A percentile compares a stretch with the other conserved stretches of the same genome.
Evolutionary conservation across 53 echinoderm and acorn worm genomes (phyloP).

Genomic region (Paracentrotus lividus): DNA sequence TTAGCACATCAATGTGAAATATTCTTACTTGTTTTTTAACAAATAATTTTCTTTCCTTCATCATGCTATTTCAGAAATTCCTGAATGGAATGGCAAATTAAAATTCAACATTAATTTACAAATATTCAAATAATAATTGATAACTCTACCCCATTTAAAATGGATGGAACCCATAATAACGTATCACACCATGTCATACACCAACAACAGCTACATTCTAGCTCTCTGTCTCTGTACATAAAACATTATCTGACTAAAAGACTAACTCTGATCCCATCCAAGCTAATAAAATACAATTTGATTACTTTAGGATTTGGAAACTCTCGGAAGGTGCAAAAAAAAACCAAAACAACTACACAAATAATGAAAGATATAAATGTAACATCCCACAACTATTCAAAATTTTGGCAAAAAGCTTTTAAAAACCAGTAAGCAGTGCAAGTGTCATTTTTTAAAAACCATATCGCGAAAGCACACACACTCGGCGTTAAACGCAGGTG

Average conservation of each 20-base stretch:
- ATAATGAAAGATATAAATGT: too few species aligned
- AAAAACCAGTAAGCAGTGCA: too few species aligned
- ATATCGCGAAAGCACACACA: too few species aligned
- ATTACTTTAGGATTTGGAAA: too few species aligned
- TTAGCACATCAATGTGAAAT: not conserved
- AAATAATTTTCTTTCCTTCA: not conserved
- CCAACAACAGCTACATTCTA: not conserved
- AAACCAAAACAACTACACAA: too few species aligned
- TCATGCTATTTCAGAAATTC: not conserved
- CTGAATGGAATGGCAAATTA: slow-evolving; percentile 31
- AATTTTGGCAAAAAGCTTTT: too few species aligned
- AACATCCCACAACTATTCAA: too few species aligned
- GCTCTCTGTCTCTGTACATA: too few species aligned
- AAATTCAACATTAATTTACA: not conserved
- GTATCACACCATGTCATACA: not conserved
- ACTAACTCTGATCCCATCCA: not conserved
- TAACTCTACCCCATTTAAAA: not conserved
- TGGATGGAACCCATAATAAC: not conserved
- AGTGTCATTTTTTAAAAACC: too few species aligned
- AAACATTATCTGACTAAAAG: not conserved
- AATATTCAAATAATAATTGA: not conserved
- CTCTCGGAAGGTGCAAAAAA: not conserved
- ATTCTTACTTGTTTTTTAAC: not conserved
- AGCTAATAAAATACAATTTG: not conserved
- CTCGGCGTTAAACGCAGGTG: too few species aligned